phyloP scores from a whole-genome alignment of 1,140 invertebrate species.

The Achatina immaculata region DNA sequence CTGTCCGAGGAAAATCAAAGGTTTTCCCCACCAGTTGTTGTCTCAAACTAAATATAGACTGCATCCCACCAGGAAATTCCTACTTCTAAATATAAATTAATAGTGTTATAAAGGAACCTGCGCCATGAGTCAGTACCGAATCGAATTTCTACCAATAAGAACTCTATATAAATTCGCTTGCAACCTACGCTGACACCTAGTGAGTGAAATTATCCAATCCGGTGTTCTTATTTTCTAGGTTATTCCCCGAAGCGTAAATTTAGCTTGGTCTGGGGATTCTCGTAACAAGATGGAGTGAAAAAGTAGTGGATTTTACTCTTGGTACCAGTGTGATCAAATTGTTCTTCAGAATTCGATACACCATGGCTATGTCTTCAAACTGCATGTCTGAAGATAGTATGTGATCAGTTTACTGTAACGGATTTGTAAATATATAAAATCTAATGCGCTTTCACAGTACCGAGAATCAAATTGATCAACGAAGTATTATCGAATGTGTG shows the following conservation, averaged over 20 bases:
- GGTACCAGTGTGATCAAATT: background rate
- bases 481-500: background rate
- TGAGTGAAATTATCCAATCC: background rate
- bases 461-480: background rate
- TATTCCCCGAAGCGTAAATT: background rate
- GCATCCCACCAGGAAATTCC: slow-evolving; percentile 13
- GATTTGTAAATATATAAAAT: too few species aligned
- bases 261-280: background rate
- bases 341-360: background rate
- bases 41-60: background rate
- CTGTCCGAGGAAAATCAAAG: background rate
- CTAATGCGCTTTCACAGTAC: too few species aligned
- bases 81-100: slow-evolving; percentile 10
- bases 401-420: background rate
- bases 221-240: background rate
- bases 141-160: background rate
- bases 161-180: background rate
- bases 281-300: slow-evolving; percentile 11
- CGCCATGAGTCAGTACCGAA: background rate
- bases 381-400: background rate
- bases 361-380: background rate
- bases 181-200: background rate
- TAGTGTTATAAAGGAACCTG: background rate
- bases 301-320: background rate
- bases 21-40: slow-evolving; percentile 1